These are phyloP conservation scores for Porites cylindrica DNA, from an alignment of 92 coral and sea anemone species.

Conservation along the genomic window DNA sequence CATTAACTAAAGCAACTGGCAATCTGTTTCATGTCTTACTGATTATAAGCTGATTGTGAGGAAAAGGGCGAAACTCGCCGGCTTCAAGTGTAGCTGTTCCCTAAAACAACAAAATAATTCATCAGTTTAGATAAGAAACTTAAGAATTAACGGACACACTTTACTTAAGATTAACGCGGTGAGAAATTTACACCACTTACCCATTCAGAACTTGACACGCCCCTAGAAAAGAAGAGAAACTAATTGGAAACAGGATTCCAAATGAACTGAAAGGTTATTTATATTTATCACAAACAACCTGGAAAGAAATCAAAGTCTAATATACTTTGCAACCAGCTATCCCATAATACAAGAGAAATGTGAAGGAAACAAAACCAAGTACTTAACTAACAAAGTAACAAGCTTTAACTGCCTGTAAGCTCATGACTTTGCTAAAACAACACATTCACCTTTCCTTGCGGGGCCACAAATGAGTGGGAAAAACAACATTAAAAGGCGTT, in stretches of 20 bases:
- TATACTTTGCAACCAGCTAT: neutral
- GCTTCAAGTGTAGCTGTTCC: constrained; percentile 87
- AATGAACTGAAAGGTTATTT: too few relatives aligned
- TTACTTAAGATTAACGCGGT: neutral
- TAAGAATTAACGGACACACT: neutral
- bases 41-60: constrained; percentile 79
- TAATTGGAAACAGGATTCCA: neutral
- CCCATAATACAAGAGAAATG: too few relatives aligned
- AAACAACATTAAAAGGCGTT: too few relatives aligned
- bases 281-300: neutral
- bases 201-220: constrained; percentile 88
- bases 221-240: constrained; percentile 50
- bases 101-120: constrained; percentile 45
- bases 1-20: neutral
- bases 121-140: neutral
- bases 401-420: too few relatives aligned
- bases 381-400: too few relatives aligned
- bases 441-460: too few relatives aligned
- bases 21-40: constrained; percentile 58
- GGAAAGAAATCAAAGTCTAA: neutral
- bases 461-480: too few relatives aligned
- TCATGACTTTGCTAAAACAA: too few relatives aligned
- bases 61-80: constrained; percentile 90
- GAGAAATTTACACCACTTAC: constrained; percentile 53
- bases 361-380: too few relatives aligned